Evolutionary conservation across 2,888 invertebrate genomes (phyloP).

Genomic region (Chrysomela aeneicollis): DNA sequence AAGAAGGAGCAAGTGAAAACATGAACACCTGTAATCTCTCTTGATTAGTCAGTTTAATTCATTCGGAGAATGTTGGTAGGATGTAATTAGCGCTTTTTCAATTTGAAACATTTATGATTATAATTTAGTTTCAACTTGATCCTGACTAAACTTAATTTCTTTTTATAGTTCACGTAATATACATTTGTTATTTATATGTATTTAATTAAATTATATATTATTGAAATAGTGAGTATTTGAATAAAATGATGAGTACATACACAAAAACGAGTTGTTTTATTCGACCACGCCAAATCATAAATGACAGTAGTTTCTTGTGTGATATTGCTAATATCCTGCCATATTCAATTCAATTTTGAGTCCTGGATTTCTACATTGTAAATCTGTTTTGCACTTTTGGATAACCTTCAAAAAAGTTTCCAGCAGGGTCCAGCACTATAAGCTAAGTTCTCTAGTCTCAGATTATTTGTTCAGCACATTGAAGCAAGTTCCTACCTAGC

Average conservation of each 20-base stretch:
- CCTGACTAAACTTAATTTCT: background rate
- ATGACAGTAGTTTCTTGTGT: too few relatives aligned
- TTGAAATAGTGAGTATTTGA: background rate
- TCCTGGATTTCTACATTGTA: too few relatives aligned
- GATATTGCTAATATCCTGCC: too few relatives aligned
- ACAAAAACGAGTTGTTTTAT: too few relatives aligned
- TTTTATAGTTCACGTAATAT: background rate
- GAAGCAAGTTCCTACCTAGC: too few relatives aligned
- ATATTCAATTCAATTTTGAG: background rate
- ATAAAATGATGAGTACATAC: too few relatives aligned
- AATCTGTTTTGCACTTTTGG: too few relatives aligned
- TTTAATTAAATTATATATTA: background rate
- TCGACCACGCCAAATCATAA: too few relatives aligned
- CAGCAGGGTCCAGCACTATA: too few relatives aligned
- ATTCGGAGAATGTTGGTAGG: background rate
- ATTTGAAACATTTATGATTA: background rate
- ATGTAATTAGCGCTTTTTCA: background rate
- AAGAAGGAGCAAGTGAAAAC: slow-evolving; percentile 28
- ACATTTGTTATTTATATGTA: background rate
- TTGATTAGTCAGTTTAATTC: background rate
- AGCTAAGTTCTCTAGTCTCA: too few relatives aligned
- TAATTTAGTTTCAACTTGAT: background rate
- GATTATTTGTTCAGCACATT: too few relatives aligned
- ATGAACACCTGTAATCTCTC: background rate
- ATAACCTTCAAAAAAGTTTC: too few relatives aligned